Percentiles rank a stretch among this genome's conserved stretches.
Evolutionary conservation across 2,113 vertebrate genomes (phyloP).

Genomic region (Marmota flaviventris): DNA sequence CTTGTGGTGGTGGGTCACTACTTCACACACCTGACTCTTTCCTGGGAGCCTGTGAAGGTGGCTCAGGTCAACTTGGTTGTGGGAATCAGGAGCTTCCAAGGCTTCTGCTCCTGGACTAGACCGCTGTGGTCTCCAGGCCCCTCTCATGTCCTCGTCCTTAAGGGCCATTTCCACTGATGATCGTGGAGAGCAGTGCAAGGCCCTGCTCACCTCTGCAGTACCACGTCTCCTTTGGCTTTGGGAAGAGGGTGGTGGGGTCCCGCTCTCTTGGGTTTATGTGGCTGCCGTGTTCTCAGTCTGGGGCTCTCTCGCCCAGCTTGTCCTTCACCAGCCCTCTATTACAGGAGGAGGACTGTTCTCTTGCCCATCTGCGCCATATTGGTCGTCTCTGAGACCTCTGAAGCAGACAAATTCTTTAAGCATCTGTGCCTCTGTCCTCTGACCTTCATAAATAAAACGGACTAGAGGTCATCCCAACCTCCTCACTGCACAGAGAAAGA

Average conservation of each 20-base stretch:
- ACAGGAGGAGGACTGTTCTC: neutral
- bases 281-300: no score
- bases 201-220: no score
- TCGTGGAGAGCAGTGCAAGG: neutral
- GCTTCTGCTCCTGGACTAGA: neutral
- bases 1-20: neutral
- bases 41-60: neutral
- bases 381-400: neutral
- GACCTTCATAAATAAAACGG: neutral
- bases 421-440: neutral
- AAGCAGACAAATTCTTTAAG: neutral
- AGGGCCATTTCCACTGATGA: neutral
- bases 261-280: neutral
- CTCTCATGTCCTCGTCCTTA: neutral
- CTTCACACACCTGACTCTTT: constrained; percentile 9
- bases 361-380: neutral
- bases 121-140: neutral
- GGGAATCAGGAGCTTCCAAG: neutral
- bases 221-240: neutral
- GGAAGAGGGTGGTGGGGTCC: neutral
- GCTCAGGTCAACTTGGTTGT: neutral
- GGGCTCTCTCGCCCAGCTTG: no score
- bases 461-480: neutral
- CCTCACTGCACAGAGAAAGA: neutral
- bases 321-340: neutral